Percentiles rank a stretch among this genome's conserved stretches.
These are phyloP conservation scores for Bradypodion ventrale DNA, from an alignment of 2,797 vertebrate species.

Conservation along the genomic window DNA sequence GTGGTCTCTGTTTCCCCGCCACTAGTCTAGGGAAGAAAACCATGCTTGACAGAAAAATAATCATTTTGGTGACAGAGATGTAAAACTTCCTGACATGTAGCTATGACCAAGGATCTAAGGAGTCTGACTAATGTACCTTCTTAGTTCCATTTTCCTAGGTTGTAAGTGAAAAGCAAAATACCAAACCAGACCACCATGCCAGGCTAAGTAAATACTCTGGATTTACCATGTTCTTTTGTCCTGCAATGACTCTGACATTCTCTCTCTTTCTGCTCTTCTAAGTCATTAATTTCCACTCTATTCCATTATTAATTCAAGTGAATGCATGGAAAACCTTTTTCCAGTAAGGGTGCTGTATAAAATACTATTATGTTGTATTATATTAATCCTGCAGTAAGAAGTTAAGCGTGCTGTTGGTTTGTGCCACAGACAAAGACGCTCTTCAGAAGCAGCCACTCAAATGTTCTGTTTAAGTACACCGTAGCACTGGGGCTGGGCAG, in stretches of 20 bases:
- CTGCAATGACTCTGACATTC: slow-evolving; percentile 28
- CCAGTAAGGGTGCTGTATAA: slow-evolving; percentile 16
- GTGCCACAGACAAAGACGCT: not conserved
- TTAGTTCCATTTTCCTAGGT: not conserved
- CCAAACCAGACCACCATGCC: not conserved
- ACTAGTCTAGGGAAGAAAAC: not conserved
- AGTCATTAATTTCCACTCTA: slow-evolving; percentile 39
- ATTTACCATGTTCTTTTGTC: slow-evolving; percentile 15
- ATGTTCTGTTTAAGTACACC: not conserved
- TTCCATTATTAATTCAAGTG: slow-evolving; percentile 42
- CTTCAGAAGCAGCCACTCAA: not conserved
- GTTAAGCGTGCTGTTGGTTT: not conserved
- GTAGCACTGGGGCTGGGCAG: not conserved
- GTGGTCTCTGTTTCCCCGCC: not conserved
- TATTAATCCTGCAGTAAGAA: slow-evolving; percentile 14
- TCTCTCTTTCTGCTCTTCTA: slow-evolving; percentile 15
- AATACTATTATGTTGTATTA: not conserved
- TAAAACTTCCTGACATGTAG: slow-evolving; percentile 12
- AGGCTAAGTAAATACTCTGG: slow-evolving; percentile 14
- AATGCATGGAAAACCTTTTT: slow-evolving; percentile 24
- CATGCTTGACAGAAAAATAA: slow-evolving; percentile 2
- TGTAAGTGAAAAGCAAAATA: slow-evolving; percentile 8
- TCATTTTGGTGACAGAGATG: not conserved
- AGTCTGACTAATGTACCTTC: not conserved
- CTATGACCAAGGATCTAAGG: not conserved